These are phyloP conservation scores for Isichthys henryi DNA, from an alignment of 2,113 vertebrate genomes.

Conservation along the genomic window DNA sequence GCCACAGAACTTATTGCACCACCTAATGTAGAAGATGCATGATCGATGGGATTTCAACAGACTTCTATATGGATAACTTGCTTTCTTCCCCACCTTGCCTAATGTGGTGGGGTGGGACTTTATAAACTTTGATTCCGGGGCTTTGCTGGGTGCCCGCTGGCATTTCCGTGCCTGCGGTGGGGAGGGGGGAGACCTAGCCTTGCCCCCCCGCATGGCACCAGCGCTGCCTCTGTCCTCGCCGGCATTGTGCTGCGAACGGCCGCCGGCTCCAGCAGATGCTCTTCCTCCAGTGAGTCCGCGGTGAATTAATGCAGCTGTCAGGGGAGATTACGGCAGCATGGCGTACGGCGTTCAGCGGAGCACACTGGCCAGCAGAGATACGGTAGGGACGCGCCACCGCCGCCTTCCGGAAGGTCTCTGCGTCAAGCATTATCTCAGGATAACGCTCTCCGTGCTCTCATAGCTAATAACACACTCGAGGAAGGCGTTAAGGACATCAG, in stretches of 20 bases:
- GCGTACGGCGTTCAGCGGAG: constrained; percentile 22
- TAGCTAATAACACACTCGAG: background rate
- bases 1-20: background rate
- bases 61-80: background rate
- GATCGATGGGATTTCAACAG: background rate
- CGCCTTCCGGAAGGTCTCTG: constrained; percentile 5
- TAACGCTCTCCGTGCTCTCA: background rate
- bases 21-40: background rate
- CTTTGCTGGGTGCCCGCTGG: background rate
- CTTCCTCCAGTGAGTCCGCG: constrained; percentile 56
- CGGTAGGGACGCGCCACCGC: background rate
- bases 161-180: background rate
- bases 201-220: background rate
- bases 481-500: background rate
- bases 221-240: background rate
- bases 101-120: background rate
- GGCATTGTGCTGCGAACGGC: constrained; percentile 35
- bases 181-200: background rate
- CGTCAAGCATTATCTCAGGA: background rate
- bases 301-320: constrained; percentile 69
- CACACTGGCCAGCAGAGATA: constrained; percentile 40
- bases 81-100: background rate
- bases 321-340: constrained; percentile 50
- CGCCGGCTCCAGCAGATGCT: constrained; percentile 59
- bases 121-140: background rate